Conservation (phyloP, 2,113 vertebrate species). For the Ageneiosus marmoratus region DNA sequence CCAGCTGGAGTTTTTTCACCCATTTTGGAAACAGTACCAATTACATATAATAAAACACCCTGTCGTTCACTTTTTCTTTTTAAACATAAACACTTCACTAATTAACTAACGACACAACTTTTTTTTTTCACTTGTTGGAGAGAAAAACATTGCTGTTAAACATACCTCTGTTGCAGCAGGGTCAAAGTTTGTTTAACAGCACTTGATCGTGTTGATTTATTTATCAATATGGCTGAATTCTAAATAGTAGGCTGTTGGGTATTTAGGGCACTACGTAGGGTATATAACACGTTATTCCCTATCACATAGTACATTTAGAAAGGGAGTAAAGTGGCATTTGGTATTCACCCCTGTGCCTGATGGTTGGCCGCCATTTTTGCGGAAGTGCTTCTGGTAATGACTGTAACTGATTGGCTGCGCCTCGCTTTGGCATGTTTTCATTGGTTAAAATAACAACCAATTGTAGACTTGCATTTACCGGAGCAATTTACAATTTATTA, state of each 20-base stretch:
- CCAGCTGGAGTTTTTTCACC: neutral
- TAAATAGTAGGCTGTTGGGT: neutral
- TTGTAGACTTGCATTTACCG: neutral
- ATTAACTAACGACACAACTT: neutral
- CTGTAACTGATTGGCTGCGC: conserved; percentile 10
- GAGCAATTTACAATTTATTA: neutral
- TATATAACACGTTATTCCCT: neutral
- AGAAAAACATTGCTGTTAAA: neutral
- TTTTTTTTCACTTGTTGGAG: neutral
- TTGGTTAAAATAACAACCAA: neutral
- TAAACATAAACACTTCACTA: neutral
- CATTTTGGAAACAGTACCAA: no score
- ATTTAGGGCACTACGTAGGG: neutral
- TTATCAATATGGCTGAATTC: neutral
- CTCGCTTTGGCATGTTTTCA: neutral
- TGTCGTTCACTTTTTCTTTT: neutral
- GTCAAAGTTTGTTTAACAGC: conserved; percentile 7
- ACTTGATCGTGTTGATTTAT: neutral
- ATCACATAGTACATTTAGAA: neutral
- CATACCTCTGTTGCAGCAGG: conserved; percentile 6
- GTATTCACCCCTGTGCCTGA: neutral
- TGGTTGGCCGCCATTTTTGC: conserved; percentile 1
- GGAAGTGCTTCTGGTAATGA: conserved; percentile 3
- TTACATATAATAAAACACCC: neutral
- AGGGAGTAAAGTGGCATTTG: neutral